Evolutionary conservation across 2,888 invertebrate species (phyloP).

Genomic region (Calameuta pallipes): DNA sequence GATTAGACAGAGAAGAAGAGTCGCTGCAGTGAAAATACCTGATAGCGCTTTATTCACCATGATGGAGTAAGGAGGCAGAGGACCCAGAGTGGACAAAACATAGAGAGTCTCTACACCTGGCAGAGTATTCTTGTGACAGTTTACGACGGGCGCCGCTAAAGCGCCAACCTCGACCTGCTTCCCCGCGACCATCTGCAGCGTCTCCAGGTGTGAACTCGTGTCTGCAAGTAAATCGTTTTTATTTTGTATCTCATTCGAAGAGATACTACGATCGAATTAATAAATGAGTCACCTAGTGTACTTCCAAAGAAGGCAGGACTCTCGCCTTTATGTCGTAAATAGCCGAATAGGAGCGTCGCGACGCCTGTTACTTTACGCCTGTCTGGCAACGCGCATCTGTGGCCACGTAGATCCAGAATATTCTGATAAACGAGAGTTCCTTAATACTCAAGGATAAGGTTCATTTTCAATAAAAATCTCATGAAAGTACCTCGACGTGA

Average conservation of each 20-base stretch:
- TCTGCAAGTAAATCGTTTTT: slow-evolving; percentile 34
- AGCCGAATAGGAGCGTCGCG: slow-evolving; percentile 44
- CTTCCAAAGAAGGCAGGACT: slow-evolving; percentile 56
- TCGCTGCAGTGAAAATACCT: slow-evolving; percentile 62
- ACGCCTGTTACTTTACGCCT: slow-evolving; percentile 40
- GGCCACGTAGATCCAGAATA: slow-evolving; percentile 51
- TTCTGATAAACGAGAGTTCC: slow-evolving; percentile 29
- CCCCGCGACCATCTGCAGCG: slow-evolving; percentile 56
- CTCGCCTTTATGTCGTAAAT: slow-evolving; percentile 49
- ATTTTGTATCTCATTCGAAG: neutral
- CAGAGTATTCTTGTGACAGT: slow-evolving; percentile 41
- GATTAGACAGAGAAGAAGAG: neutral
- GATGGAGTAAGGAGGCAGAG: slow-evolving; percentile 76
- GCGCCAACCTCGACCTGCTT: slow-evolving; percentile 53
- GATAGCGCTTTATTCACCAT: slow-evolving; percentile 71
- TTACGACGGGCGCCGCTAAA: slow-evolving; percentile 53
- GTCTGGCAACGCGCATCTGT: slow-evolving; percentile 51
- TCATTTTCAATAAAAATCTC: neutral
- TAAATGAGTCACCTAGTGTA: slow-evolving; percentile 40
- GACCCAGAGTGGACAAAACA: slow-evolving; percentile 73
- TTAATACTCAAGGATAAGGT: too few species aligned
- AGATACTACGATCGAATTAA: neutral
- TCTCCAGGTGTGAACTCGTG: slow-evolving; percentile 47
- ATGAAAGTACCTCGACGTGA: slow-evolving; percentile 40
- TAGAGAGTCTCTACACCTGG: slow-evolving; percentile 45